Percentiles rank a stretch among this genome's conserved stretches.
Conservation (phyloP, 2,888 invertebrate genomes). For the Strigamia transsilvanica region DNA sequence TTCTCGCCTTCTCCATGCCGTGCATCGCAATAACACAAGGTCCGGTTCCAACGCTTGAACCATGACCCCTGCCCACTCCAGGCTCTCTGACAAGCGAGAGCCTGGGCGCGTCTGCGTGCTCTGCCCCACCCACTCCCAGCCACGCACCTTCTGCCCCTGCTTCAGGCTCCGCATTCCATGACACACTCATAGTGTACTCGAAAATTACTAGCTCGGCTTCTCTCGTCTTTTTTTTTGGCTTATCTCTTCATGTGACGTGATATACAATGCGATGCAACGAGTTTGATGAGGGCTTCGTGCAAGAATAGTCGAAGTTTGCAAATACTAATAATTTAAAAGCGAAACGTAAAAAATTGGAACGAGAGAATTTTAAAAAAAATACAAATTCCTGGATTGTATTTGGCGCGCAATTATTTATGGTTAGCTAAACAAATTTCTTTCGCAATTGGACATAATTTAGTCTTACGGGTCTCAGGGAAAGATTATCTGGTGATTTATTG, state of each 20-base stretch:
- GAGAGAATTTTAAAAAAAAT: neutral
- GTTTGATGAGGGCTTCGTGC: slow-evolving; percentile 18
- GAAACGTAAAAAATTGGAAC: neutral
- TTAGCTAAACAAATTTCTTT: neutral
- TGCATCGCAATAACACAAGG: slow-evolving; percentile 44
- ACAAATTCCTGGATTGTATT: neutral
- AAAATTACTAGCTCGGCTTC: slow-evolving; percentile 41
- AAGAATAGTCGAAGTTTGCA: slow-evolving; percentile 14
- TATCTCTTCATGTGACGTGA: slow-evolving; percentile 6
- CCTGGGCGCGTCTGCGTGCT: slow-evolving; percentile 45
- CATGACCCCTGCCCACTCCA: slow-evolving; percentile 43
- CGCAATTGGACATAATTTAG: slow-evolving; percentile 19
- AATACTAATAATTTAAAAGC: neutral
- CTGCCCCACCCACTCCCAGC: slow-evolving; percentile 41
- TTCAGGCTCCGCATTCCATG: slow-evolving; percentile 32
- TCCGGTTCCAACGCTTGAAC: slow-evolving; percentile 48
- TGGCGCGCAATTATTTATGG: neutral
- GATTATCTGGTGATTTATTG: slow-evolving; percentile 20
- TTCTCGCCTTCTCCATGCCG: slow-evolving; percentile 41
- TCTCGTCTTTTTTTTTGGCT: neutral
- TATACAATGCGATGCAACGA: slow-evolving; percentile 28
- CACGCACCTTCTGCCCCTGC: slow-evolving; percentile 47
- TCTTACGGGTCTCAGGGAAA: slow-evolving; percentile 11
- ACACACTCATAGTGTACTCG: slow-evolving; percentile 46
- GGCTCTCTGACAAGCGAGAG: slow-evolving; percentile 49